These are phyloP conservation scores for Thereva nobilitata DNA, from an alignment of 2,888 invertebrate species.

Conservation along the genomic window DNA sequence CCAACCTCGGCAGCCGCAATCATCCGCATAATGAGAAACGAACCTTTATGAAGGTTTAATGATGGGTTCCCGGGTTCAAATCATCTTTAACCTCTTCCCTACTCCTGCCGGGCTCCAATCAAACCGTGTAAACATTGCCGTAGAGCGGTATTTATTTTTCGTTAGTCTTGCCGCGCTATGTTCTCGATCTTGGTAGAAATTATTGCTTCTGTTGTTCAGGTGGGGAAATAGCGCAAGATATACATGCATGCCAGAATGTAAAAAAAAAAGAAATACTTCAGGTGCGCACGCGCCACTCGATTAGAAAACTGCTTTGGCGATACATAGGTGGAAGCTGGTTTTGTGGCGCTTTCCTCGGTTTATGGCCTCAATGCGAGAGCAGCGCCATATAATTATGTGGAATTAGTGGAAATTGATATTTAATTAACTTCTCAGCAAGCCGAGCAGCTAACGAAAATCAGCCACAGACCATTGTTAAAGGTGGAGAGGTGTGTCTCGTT, in stretches of 20 bases:
- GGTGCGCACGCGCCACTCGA: constrained; percentile 27
- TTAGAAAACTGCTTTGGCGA: constrained; percentile 19
- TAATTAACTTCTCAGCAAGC: constrained; percentile 38
- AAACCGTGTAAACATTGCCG: constrained; percentile 12
- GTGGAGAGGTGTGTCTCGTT: constrained; percentile 24
- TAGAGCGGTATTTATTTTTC: constrained; percentile 22
- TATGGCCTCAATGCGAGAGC: background rate
- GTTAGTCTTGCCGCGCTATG: too few relatives aligned
- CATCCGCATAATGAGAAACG: constrained; percentile 33
- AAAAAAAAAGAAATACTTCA: constrained; percentile 20
- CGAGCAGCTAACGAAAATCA: constrained; percentile 33
- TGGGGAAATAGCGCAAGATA: constrained; percentile 23
- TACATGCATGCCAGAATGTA: too few relatives aligned
- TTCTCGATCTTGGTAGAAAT: background rate
- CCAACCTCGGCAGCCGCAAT: constrained; percentile 13
- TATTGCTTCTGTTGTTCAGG: constrained; percentile 16
- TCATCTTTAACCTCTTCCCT: constrained; percentile 24
- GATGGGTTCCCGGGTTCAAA: constrained; percentile 34
- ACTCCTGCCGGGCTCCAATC: background rate
- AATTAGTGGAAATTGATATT: constrained; percentile 43
- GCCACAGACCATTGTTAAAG: constrained; percentile 31
- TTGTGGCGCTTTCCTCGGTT: constrained; percentile 11
- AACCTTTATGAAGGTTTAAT: constrained; percentile 40
- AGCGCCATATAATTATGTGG: constrained; percentile 39
- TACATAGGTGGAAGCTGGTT: constrained; percentile 19